Conservation (phyloP, 1,140 invertebrate species). For the Olivierus martensii region DNA sequence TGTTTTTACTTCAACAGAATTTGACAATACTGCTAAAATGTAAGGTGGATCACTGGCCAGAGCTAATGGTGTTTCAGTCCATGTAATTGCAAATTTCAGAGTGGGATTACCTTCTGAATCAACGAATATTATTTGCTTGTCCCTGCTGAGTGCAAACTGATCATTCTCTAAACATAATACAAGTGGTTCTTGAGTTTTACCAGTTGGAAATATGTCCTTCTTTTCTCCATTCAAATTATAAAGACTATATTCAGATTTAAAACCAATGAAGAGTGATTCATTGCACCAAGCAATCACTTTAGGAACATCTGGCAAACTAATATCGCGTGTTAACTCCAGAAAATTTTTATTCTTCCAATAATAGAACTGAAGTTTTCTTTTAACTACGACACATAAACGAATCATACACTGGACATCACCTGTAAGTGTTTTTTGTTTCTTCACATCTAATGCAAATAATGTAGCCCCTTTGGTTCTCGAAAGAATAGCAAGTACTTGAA, state of each 20-base stretch:
- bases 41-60: conserved; percentile 85
- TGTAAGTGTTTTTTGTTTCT: conserved; percentile 44
- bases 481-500: no score
- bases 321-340: conserved; percentile 41
- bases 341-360: conserved; percentile 79
- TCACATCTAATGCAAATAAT: no score
- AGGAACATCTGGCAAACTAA: conserved; percentile 53
- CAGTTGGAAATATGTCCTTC: conserved; percentile 72
- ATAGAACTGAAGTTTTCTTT: conserved; percentile 62
- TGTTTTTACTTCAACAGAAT: conserved; percentile 66
- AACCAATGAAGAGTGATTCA: conserved; percentile 66
- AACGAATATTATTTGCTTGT: conserved; percentile 69
- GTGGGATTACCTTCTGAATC: conserved; percentile 52
- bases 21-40: conserved; percentile 58
- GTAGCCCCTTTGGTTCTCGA: no score
- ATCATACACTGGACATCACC: conserved; percentile 58
- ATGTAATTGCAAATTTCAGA: conserved; percentile 55
- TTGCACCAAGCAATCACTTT: conserved; percentile 68
- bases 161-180: conserved; percentile 56
- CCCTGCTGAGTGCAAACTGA: conserved; percentile 59
- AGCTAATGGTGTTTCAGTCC: conserved; percentile 61
- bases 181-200: conserved; percentile 62
- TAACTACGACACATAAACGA: conserved; percentile 73
- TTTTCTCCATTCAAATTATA: conserved; percentile 39
- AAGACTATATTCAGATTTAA: conserved; percentile 59